Evolutionary conservation across 1,140 invertebrate species (phyloP), one percentile per base, ranked within the genome.

Genomic region (Musca vetustissima): DNA sequence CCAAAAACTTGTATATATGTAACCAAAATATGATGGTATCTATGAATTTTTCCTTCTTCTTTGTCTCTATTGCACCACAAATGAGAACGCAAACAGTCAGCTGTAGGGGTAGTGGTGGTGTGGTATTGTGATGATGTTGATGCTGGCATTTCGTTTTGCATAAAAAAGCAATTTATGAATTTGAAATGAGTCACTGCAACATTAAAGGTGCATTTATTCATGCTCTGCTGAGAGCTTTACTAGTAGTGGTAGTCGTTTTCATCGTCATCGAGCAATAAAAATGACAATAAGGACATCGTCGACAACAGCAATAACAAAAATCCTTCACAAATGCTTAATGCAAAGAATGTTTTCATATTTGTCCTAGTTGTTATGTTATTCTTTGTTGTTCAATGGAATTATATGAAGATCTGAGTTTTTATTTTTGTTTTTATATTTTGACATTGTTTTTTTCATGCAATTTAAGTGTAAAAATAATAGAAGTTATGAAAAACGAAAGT

Each of bases 201-300:
- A 59, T 59, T 59, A 59, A 59, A 59, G 55, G 55, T 59, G 55
- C 55, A 59, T 59, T 59, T 59, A 59, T 59, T 59, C 55, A 59
- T 59, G 55, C 55, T 59, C 25, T 59, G n/a, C n/a, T 59, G 25
- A 28, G 24, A 59, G 32, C 25, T 59, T n/a, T n/a, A n/a, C n/a
- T n/a, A n/a, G n/a, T n/a, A n/a, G n/a, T n/a, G n/a, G n/a, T n/a
- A n/a, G 32, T 19, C 48, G 15, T n/a, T 49, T 9, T n/a, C n/a
- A 14, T n/a, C 48, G 17, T n/a, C n/a, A n/a, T 15, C 11, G 11
- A 49, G 53, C 53, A 24, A 25, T 24, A 57, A 25, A 22, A 57
- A 13, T 24, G 25, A n/a, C 24, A 59, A 4, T 59, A 32, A n/a
- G n/a, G 22, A 55, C 21, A 14, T 28, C 25, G 52, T 55, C 28